phyloP scores from a whole-genome alignment of 2,797 vertebrate genomes.

The Hypotaenidia philippensis region DNA sequence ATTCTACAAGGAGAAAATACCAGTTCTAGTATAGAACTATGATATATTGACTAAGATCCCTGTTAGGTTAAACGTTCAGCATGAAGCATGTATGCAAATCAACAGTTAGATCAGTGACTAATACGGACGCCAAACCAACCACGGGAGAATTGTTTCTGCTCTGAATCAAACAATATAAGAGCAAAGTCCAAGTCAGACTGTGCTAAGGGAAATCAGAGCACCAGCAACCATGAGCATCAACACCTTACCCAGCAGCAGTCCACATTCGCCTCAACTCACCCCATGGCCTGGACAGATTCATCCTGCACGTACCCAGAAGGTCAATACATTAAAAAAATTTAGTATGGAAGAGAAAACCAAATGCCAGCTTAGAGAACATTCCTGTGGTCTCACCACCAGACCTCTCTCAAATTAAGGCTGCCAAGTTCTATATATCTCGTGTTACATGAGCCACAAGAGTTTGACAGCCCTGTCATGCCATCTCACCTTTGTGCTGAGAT shows the following conservation, averaged over 20 bases:
- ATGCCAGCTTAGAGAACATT: not conserved
- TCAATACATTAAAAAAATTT: not conserved
- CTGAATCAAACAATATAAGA: not conserved
- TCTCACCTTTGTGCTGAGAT: not conserved
- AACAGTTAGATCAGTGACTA: not conserved
- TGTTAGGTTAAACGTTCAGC: not conserved
- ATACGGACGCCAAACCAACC: not conserved
- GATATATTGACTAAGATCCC: not conserved
- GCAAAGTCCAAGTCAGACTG: not conserved
- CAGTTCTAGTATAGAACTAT: not conserved
- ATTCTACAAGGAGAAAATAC: not conserved
- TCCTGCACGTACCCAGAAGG: not conserved
- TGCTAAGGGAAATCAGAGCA: not conserved
- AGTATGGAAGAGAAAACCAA: not conserved
- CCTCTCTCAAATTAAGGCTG: not conserved
- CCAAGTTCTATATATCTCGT: not conserved
- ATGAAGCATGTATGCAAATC: not conserved
- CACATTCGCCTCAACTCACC: not conserved
- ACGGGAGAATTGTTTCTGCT: not conserved
- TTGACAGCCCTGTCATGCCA: not conserved
- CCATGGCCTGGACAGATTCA: not conserved
- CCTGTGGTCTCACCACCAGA: conserved; percentile 1
- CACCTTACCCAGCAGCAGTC: not conserved
- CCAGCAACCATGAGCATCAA: not conserved
- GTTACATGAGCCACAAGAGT: not conserved